A percentile compares a stretch with the other conserved stretches of the same genome.
These are phyloP conservation scores for Crocallis elinguaria DNA, from an alignment of 2,888 invertebrate species.

Conservation along the genomic window DNA sequence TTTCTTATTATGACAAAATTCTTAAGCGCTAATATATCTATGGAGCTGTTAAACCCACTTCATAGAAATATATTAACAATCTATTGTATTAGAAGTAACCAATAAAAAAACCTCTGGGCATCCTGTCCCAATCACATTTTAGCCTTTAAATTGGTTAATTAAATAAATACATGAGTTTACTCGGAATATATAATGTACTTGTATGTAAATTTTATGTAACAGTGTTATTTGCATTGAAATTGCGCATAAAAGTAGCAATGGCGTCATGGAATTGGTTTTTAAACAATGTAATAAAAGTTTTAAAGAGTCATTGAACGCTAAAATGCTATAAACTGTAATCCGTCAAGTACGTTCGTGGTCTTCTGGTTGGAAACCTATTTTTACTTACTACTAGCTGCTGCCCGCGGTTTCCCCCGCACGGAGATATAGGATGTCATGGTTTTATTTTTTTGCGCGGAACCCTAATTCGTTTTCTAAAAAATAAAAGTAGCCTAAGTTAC, in stretches of 20 bases:
- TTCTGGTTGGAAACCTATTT: too few species aligned
- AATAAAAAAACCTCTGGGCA: constrained; percentile 44
- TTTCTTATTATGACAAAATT: constrained; percentile 2
- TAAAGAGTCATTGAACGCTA: neutral
- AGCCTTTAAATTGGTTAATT: constrained; percentile 65
- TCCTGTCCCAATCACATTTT: constrained; percentile 52
- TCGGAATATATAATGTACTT: constrained; percentile 15
- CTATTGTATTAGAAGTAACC: constrained; percentile 48
- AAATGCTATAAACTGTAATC: neutral
- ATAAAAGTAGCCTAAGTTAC: too few species aligned
- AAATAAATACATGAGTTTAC: constrained; percentile 22
- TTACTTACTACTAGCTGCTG: too few species aligned
- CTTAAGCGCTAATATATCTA: neutral
- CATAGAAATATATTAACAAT: constrained; percentile 33
- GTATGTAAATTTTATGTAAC: constrained; percentile 23
- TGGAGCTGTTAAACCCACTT: constrained; percentile 12
- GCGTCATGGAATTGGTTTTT: constrained; percentile 17
- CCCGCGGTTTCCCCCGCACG: too few species aligned
- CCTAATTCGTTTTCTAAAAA: too few species aligned
- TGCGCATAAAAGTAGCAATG: neutral
- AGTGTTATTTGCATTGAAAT: constrained; percentile 14
- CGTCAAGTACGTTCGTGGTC: too few species aligned
- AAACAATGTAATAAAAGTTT: constrained; percentile 7
- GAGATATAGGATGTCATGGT: too few species aligned
- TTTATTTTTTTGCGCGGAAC: too few species aligned